Evolutionary conservation across 2,797 vertebrate genomes (phyloP), one percentile per base, ranked within the genome.

Genomic region (Clarias fuscus): DNA sequence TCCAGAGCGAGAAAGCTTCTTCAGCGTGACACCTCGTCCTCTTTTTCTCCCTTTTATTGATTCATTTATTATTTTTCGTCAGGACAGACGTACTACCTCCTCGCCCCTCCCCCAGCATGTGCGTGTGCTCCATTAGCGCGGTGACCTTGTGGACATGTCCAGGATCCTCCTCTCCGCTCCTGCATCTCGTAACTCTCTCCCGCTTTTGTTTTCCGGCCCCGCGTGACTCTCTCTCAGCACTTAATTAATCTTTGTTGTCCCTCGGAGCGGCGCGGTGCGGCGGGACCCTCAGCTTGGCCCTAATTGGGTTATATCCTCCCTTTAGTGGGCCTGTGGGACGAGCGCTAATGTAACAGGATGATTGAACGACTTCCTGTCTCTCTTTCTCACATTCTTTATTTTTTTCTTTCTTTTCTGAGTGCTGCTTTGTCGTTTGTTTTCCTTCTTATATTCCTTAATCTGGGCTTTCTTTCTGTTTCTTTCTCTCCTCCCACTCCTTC

Each of bases 251-350:
- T 83, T 85, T 70, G 79, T 75, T 27, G 56, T 30, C 43, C 67
- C 67, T 82, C 72, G 62, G 80, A 76, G 84, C 85, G 77, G 70
- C 59, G 53, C 72, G 40, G 77, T 33, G 78, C 22, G 3, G 73
- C 61, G 82, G 72, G 78, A 84, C 78, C 73, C 72, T 71, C 10
- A 59, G 79, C 82, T 14, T 4, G 5, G 56, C 24, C 80, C 71
- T 89, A 90, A 90, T 86, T 89, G 86, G 89, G 88, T 89, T 87
- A 77, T 89, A 79, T 83, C 82, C 83, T 67, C 62, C 30, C 75
- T 85, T 82, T 65, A 81, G 68, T 76, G 88, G 61, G 53, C 82
- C 84, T 67, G 58, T 40, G 77, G 81, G 85, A 88, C 65, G n/a
- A 18, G 30, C 68, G 62, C 83, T 72, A 80, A 81, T 80, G 58